These are phyloP conservation scores for Sminthurides bifidus DNA, from an alignment of 1,140 invertebrate species.

Conservation along the genomic window DNA sequence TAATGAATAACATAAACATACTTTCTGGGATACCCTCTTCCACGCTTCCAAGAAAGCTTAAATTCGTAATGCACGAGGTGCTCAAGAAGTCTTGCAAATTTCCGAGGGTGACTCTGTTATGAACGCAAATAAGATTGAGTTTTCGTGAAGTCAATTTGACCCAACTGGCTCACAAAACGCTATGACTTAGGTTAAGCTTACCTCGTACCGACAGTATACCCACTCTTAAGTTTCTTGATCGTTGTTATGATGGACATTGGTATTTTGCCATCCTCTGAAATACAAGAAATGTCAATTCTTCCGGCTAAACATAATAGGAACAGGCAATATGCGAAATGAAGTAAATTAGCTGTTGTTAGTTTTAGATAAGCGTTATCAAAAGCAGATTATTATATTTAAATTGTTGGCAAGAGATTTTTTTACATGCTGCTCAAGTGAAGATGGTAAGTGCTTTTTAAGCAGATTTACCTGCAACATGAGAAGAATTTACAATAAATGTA, in stretches of 20 bases:
- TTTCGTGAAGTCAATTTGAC: too few relatives aligned
- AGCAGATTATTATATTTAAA: not conserved
- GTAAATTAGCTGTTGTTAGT: too few relatives aligned
- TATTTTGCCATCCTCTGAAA: conserved; percentile 79
- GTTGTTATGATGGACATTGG: conserved; percentile 90
- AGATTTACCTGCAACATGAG: conserved; percentile 32
- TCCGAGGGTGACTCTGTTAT: conserved; percentile 70
- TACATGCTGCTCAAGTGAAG: too few relatives aligned
- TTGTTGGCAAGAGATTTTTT: too few relatives aligned
- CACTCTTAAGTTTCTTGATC: conserved; percentile 95
- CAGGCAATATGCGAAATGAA: too few relatives aligned
- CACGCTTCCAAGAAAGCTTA: conserved; percentile 84
- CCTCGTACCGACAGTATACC: conserved; percentile 92
- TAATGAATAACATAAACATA: conserved; percentile 29
- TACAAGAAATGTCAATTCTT: conserved; percentile 16
- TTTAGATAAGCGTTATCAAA: too few relatives aligned
- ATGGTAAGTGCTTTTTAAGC: too few relatives aligned
- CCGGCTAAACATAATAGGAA: too few relatives aligned
- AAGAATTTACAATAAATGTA: conserved; percentile 46
- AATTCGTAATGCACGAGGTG: conserved; percentile 89
- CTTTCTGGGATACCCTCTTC: conserved; percentile 79
- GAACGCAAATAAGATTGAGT: conserved; percentile 16
- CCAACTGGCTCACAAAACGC: not conserved
- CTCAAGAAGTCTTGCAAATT: conserved; percentile 82
- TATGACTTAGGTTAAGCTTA: conserved; percentile 29